Base-by-base conservation (phyloP, 2,113 vertebrate species). In the Macquaria ambigua region DNA sequence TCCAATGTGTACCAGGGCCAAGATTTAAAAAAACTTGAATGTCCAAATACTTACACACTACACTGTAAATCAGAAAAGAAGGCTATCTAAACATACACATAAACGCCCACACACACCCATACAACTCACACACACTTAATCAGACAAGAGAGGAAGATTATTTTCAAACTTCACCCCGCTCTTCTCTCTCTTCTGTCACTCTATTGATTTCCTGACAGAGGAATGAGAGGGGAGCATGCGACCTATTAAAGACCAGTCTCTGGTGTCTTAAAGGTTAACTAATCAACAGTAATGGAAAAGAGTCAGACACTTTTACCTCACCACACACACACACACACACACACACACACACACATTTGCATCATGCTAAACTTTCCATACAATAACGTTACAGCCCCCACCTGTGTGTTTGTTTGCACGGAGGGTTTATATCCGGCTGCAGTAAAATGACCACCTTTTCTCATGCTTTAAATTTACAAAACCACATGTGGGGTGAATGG, bases 181-280 rank as follows among this genome's bases (percentile, higher is more conserved):
- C 73, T 64, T 77, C 79, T 77, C 71, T 86, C 67, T 75, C 52
- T 69, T 83, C 87, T 79, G 34, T 88, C 84, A 76, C 67, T 86
- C 34, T 72, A 93, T 93, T 81, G 93, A 93, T 93, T 93, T 92
- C 70, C 89, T 90, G 90, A 87, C 91, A 82, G 41, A 62, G 39
- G 68, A 66, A 66, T 68, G 77, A 87, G 83, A 85, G 25, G 34
- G 69, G 73, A 88, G 86, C 82, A 72, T 78, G 83, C 70, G 55
- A 86, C 86, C 90, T 91, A 90, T 90, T 90, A 93, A 88, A 88
- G 66, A 83, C 68, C 59, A 70, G 34, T 79, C 73, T 85, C 76
- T 83, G 76, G 84, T 83, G 81, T 84, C 75, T 92, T 93, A 92
- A 93, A 92, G 87, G 89, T 92, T 92, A 92, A 90, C 86, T 87